Evolutionary conservation across 2,888 invertebrate genomes (phyloP).

Genomic region (Pachymerium ferrugineum): DNA sequence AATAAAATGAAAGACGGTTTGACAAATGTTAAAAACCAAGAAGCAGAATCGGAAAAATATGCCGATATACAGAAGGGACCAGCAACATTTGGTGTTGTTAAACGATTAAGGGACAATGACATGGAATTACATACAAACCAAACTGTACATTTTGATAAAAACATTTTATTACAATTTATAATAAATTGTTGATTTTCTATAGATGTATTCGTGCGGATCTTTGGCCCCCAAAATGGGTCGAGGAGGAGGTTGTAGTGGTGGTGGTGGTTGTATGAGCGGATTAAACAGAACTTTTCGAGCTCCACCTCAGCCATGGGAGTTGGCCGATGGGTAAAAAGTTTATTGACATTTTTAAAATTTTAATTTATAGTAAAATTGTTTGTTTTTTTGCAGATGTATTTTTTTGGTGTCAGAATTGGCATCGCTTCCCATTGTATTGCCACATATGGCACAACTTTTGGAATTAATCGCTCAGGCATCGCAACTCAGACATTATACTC

Average conservation of each 20-base stretch:
- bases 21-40: constrained; percentile 48
- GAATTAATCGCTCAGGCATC: constrained; percentile 49
- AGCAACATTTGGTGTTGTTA: constrained; percentile 50
- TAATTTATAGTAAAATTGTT: neutral
- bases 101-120: constrained; percentile 51
- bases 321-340: constrained; percentile 51
- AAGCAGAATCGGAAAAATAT: constrained; percentile 46
- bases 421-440: constrained; percentile 43
- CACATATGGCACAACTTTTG: constrained; percentile 42
- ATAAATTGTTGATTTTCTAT: constrained; percentile 34
- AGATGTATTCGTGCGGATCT: constrained; percentile 55
- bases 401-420: constrained; percentile 50
- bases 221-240: constrained; percentile 53
- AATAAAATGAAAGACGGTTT: constrained; percentile 48
- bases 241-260: constrained; percentile 42
- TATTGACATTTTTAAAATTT: neutral
- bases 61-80: constrained; percentile 46
- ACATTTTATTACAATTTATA: neutral
- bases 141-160: constrained; percentile 42
- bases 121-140: constrained; percentile 50
- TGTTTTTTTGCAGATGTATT: constrained; percentile 47
- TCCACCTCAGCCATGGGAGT: constrained; percentile 54
- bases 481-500: constrained; percentile 49
- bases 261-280: constrained; percentile 46
- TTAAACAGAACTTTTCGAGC: constrained; percentile 49